Percentiles rank a stretch among this genome's conserved stretches.
These are phyloP conservation scores for Aplidium turbinatum DNA, from an alignment of 23 tunicate species.

Conservation along the genomic window DNA sequence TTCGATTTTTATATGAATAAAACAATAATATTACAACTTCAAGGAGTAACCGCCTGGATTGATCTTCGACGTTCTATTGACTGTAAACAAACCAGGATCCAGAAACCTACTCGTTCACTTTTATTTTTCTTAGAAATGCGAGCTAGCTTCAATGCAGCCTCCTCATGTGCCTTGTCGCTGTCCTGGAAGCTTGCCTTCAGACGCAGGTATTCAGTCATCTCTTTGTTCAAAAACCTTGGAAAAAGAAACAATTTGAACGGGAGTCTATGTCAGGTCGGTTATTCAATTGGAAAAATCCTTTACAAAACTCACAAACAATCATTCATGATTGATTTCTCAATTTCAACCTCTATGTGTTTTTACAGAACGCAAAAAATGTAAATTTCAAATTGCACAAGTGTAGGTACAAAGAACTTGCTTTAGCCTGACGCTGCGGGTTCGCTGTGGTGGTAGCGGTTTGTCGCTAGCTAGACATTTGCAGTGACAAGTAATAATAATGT, in stretches of 20 bases:
- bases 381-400: no score
- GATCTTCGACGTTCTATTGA: neutral
- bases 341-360: no score
- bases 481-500: no score
- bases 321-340: no score
- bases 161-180: constrained; percentile 69
- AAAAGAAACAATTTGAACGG: constrained; percentile 5
- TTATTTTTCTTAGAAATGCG: constrained; percentile 58
- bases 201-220: constrained; percentile 50
- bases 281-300: neutral
- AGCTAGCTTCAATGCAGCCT: constrained; percentile 72
- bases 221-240: constrained; percentile 58
- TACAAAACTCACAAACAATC: neutral
- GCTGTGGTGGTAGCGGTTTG: no score
- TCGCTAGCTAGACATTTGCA: no score
- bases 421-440: no score
- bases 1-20: no score
- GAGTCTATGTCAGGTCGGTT: neutral
- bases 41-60: no score
- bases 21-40: no score
- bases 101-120: constrained; percentile 39
- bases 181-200: constrained; percentile 49
- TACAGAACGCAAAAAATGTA: no score
- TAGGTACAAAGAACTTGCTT: no score
- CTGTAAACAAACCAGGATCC: neutral